Base-by-base conservation (phyloP, 2,797 vertebrate species). In the Spea hammondii region DNA sequence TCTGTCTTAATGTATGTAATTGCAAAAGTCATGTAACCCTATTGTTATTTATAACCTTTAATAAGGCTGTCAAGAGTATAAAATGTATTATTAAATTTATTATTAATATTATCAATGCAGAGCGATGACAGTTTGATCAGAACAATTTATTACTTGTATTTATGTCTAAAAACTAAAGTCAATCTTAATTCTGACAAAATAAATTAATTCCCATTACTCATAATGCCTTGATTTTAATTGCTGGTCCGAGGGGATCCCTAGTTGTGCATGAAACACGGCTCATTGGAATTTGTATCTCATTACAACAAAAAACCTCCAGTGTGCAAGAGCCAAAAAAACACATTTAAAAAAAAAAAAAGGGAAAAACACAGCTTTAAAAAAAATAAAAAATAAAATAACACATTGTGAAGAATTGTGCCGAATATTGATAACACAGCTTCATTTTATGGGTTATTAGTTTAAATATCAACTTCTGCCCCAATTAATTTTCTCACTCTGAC, bases 231-330 rank as follows among this genome's bases (percentile, higher is more conserved):
- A 13, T 13, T 57, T 57, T 57, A 57, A 57, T 57, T 57, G 55
- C 55, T 3, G 51, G 6, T 53, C 54, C 6, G 11, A 8, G 59
- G 14, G 71, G n/a, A 62, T 8, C 44, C 14, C 10, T 48, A 64
- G n/a, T 64, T 65, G 49, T 50, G 72, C 72, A 74, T 74, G 49
- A 74, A 48, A 64, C 72, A 53, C 49, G 46, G 49, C 72, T 48
- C 72, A 11, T 65, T 51, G 57, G 46, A 64, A 11, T 64, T 53
- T 74, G 49, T 46, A 51, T 51, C 44, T 59, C 70, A 62, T 59
- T 72, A 59, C 54, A 72, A 32, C 32, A 32, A 32, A 32, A 60
- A 72, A 55, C 6, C 70, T 60, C 59, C 49, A 49, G 14, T 14
- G 11, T 4, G n/a, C 17, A 65, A 60, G 14, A 46, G 44, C 13